phyloP scores from a whole-genome alignment of 2,888 invertebrate genomes.

The Drosophila cracens region DNA sequence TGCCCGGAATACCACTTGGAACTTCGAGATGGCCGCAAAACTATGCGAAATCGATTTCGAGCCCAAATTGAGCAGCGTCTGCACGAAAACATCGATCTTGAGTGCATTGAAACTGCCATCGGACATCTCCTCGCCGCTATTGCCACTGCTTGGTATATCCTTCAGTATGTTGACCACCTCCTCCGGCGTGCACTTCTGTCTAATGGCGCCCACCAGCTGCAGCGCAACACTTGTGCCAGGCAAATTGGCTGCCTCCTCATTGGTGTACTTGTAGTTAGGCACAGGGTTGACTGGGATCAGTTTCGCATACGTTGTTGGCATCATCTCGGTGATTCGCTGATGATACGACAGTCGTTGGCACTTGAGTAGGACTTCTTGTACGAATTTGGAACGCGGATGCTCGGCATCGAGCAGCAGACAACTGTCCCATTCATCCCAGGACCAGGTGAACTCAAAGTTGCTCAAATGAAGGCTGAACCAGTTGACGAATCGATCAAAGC shows the following conservation, averaged over 20 bases:
- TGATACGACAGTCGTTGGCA: conserved; percentile 97
- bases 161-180: conserved; percentile 94
- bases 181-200: conserved; percentile 95
- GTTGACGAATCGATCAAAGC: conserved; percentile 97
- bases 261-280: conserved; percentile 95
- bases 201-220: conserved; percentile 93
- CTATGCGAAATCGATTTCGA: conserved; percentile 99
- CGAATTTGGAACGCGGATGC: conserved; percentile 97
- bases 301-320: conserved; percentile 93
- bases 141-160: conserved; percentile 92
- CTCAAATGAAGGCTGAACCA: conserved; percentile 99
- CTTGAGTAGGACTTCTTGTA: conserved; percentile 95
- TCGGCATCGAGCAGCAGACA: conserved; percentile 93
- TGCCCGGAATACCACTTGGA: conserved; percentile 95
- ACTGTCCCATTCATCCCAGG: conserved; percentile 98
- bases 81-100: conserved; percentile 98
- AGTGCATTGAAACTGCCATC: conserved; percentile 93
- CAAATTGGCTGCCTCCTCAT: conserved; percentile 92
- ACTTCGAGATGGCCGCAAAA: conserved; percentile 99
- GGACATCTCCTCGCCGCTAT: conserved; percentile 87
- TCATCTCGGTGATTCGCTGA: conserved; percentile 95
- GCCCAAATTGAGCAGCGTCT: conserved; percentile 95
- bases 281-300: conserved; percentile 94
- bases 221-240: conserved; percentile 94
- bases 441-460: conserved; percentile 99